Percentiles rank a stretch among this genome's conserved stretches.
Evolutionary conservation across 2,797 vertebrate species (phyloP).

Genomic region (Rhadinocentrus ornatus): DNA sequence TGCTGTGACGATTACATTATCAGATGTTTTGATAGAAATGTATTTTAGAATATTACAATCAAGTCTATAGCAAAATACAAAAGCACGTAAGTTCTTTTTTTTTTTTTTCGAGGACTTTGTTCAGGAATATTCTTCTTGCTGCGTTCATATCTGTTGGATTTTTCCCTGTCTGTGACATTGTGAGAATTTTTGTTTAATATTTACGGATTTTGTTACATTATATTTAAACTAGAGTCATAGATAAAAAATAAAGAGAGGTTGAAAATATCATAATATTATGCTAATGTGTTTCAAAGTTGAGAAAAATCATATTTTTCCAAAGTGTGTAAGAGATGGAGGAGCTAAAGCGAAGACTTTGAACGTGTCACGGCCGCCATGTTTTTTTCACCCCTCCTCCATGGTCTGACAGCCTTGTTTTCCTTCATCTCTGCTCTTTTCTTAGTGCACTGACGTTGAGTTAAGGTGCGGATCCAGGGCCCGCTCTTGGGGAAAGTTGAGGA

Average conservation of each 20-base stretch:
- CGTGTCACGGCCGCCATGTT: slow-evolving; percentile 55
- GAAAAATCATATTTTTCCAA: neutral
- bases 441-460: slow-evolving; percentile 53
- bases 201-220: neutral
- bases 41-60: neutral
- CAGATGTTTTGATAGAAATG: neutral
- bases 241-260: rapidly evolving
- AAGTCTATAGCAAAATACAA: neutral
- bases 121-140: slow-evolving; percentile 56
- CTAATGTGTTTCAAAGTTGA: neutral
- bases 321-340: neutral
- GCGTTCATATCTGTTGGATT: slow-evolving; percentile 40
- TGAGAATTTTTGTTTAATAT: rapidly evolving
- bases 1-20: neutral
- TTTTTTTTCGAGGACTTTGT: slow-evolving; percentile 10
- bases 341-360: slow-evolving; percentile 19
- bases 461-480: slow-evolving; percentile 54
- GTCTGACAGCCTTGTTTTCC: slow-evolving; percentile 53
- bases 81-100: neutral
- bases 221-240: rapidly evolving
- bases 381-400: slow-evolving; percentile 54
- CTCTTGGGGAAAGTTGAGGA: slow-evolving; percentile 52
- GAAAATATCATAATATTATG: neutral
- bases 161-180: neutral
- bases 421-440: slow-evolving; percentile 41